Evolutionary conservation across 1,140 invertebrate species (phyloP).

Genomic region (Drosophila suzukii): DNA sequence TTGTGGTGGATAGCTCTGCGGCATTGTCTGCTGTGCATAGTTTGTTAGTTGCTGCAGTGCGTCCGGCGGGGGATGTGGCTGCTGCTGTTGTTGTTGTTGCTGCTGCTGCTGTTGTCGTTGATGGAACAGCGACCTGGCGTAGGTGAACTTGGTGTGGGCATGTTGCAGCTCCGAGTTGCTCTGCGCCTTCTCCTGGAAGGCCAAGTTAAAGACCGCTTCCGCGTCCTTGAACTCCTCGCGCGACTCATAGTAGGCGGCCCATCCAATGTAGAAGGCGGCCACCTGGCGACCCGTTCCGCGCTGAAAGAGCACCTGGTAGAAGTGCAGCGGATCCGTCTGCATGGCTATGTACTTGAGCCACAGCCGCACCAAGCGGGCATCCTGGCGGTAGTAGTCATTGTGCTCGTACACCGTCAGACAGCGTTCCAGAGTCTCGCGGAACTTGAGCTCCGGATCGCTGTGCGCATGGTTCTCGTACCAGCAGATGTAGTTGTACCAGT

Average conservation of each 20-base stretch:
- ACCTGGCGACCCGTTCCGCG: constrained; percentile 90
- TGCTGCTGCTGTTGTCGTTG: constrained; percentile 65
- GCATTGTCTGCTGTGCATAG: constrained; percentile 60
- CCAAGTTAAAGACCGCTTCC: constrained; percentile 90
- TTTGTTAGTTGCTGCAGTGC: constrained; percentile 62
- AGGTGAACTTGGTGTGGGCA: constrained; percentile 89
- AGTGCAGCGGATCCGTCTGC: constrained; percentile 90
- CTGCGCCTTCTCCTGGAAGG: constrained; percentile 88
- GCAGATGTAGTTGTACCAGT: constrained; percentile 94
- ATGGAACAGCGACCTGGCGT: constrained; percentile 86
- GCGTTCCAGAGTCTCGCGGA: constrained; percentile 90
- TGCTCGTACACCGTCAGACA: constrained; percentile 93
- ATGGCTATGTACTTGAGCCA: constrained; percentile 96
- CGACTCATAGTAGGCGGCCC: constrained; percentile 92
- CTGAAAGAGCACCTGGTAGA: constrained; percentile 90
- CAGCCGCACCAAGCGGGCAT: constrained; percentile 92
- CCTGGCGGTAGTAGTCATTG: constrained; percentile 92
- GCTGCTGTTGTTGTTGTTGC: constrained; percentile 47
- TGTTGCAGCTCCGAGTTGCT: constrained; percentile 89
- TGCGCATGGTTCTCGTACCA: constrained; percentile 96
- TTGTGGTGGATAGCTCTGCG: constrained; percentile 26
- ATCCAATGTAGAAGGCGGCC: constrained; percentile 91
- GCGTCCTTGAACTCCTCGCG: constrained; percentile 90
- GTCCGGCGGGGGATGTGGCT: constrained; percentile 48
- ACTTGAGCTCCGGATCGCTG: constrained; percentile 92